Conservation (phyloP, 2,113 vertebrate species). For the Laterallus jamaicensis region DNA sequence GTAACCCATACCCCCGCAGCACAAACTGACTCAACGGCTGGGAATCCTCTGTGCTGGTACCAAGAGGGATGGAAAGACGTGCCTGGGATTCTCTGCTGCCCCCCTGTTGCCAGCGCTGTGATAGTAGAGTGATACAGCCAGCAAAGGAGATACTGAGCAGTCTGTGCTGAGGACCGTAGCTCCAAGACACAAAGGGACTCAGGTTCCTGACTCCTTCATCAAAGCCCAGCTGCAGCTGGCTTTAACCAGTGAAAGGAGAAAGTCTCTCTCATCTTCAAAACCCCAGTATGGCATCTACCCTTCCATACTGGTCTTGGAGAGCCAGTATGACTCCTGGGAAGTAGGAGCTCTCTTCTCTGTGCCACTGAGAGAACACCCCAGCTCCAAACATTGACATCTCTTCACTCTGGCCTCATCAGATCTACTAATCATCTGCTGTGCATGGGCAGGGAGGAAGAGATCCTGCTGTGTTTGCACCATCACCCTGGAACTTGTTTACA, state of each 20-base stretch:
- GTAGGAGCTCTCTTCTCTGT: neutral
- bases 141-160: neutral
- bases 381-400: neutral
- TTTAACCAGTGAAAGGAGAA: neutral
- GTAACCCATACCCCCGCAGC: rapidly evolving
- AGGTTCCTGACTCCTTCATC: neutral
- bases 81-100: neutral
- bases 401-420: neutral
- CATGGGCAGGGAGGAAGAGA: neutral
- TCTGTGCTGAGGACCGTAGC: rapidly evolving
- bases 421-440: too few relatives aligned
- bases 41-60: neutral
- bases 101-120: neutral
- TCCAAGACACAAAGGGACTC: neutral
- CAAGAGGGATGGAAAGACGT: neutral
- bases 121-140: neutral
- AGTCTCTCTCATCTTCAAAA: neutral
- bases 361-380: neutral
- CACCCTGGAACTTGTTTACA: neutral
- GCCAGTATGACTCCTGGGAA: neutral
- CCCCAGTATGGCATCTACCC: too few relatives aligned
- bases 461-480: neutral
- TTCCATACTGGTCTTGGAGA: neutral
- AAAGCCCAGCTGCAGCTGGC: neutral
- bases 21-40: neutral